Percentiles rank a stretch among this genome's conserved stretches.
These are phyloP conservation scores for Pocillopora meandrina DNA, from an alignment of 92 coral and sea anemone species.

Conservation along the genomic window DNA sequence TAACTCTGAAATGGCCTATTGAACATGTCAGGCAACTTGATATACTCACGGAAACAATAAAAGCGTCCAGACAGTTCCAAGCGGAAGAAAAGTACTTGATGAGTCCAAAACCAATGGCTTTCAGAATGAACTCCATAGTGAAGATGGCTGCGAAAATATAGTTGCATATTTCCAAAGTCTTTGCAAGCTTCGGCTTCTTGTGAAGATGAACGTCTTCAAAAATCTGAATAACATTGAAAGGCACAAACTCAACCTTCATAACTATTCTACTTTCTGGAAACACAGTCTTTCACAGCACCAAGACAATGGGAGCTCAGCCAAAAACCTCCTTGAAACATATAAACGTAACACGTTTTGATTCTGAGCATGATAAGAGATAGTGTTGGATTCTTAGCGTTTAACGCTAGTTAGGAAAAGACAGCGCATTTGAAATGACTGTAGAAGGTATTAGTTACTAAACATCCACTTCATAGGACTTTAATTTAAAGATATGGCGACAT, in stretches of 20 bases:
- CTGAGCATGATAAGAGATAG: too few species aligned
- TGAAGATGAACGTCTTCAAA: slow-evolving; percentile 90
- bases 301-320: too few species aligned
- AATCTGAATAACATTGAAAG: slow-evolving; percentile 44
- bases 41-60: slow-evolving; percentile 82
- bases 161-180: slow-evolving; percentile 71
- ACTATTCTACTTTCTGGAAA: too few species aligned
- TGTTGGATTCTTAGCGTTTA: too few species aligned
- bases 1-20: background rate
- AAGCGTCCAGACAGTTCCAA: slow-evolving; percentile 95
- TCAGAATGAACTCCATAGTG: slow-evolving; percentile 78
- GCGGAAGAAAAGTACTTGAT: slow-evolving; percentile 83
- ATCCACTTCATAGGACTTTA: too few species aligned
- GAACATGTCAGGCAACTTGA: too few species aligned
- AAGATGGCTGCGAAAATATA: slow-evolving; percentile 87
- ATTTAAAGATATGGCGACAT: background rate
- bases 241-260: too few species aligned
- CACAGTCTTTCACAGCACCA: too few species aligned
- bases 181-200: slow-evolving; percentile 66
- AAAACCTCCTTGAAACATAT: too few species aligned
- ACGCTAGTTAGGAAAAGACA: too few species aligned
- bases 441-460: background rate
- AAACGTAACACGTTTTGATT: too few species aligned
- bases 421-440: too few species aligned
- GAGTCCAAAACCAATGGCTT: slow-evolving; percentile 85